Percentiles rank a stretch among this genome's conserved stretches.
These are phyloP conservation scores for Parnassius apollo DNA, from an alignment of 2,888 invertebrate species.

Conservation along the genomic window DNA sequence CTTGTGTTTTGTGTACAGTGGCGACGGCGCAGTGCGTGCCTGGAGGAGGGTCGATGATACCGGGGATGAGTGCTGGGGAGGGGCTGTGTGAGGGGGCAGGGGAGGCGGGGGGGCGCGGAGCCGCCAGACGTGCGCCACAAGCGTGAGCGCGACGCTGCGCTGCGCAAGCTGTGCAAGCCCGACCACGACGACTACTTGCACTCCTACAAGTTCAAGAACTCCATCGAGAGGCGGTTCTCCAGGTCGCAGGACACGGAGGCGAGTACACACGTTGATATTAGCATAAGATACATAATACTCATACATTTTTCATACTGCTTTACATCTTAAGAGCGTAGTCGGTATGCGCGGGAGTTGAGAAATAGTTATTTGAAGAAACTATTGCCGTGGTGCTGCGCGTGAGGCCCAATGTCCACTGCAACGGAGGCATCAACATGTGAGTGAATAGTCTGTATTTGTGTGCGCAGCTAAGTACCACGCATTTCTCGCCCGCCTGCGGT, in stretches of 20 bases:
- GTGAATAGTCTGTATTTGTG: too few relatives aligned
- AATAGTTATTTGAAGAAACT: too few relatives aligned
- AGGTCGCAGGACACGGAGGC: conserved; percentile 78
- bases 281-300: too few relatives aligned
- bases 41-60: conserved; percentile 7
- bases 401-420: too few relatives aligned
- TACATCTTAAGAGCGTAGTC: too few relatives aligned
- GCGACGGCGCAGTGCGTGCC: background rate
- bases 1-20: conserved; percentile 3
- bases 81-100: conserved; percentile 38
- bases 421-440: too few relatives aligned
- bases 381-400: too few relatives aligned
- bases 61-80: conserved; percentile 33
- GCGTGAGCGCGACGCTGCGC: conserved; percentile 52
- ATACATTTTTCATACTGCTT: too few relatives aligned
- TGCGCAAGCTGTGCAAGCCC: conserved; percentile 66
- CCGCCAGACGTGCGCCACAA: conserved; percentile 45
- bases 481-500: too few relatives aligned
- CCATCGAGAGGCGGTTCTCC: conserved; percentile 93
- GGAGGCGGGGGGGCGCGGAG: conserved; percentile 33
- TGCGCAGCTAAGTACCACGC: too few relatives aligned
- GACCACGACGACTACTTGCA: conserved; percentile 78
- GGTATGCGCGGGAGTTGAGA: too few relatives aligned
- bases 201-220: conserved; percentile 96
- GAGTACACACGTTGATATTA: conserved; percentile 11